Evolutionary conservation across 2,797 vertebrate species (phyloP).

Genomic region (Petrocephalus schoutedeni): DNA sequence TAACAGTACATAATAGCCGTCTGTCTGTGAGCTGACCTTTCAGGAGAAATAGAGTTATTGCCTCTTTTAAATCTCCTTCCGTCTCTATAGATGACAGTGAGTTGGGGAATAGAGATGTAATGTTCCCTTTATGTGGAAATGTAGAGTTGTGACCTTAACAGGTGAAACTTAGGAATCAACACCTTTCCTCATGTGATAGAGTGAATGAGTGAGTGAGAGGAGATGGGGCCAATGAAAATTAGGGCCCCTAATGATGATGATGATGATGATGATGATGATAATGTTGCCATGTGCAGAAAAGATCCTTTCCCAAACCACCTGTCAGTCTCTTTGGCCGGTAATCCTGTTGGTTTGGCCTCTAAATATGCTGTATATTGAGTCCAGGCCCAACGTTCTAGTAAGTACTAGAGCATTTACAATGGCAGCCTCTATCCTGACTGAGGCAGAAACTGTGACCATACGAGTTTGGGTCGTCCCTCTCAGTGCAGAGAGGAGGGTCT

Average conservation of each 20-base stretch:
- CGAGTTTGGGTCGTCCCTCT: slow-evolving; percentile 28
- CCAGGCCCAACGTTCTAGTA: background rate
- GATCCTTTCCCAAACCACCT: slow-evolving; percentile 28
- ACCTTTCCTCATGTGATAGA: slow-evolving; percentile 49
- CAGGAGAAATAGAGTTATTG: slow-evolving; percentile 69
- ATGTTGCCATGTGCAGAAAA: slow-evolving; percentile 39
- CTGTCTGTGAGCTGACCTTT: slow-evolving; percentile 71
- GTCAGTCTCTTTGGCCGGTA: background rate
- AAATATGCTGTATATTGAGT: background rate
- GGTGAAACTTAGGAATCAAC: slow-evolving; percentile 50
- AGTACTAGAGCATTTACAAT: background rate
- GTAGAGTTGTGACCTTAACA: slow-evolving; percentile 54
- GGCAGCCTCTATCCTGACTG: background rate
- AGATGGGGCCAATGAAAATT: slow-evolving; percentile 5
- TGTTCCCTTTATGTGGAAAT: slow-evolving; percentile 54
- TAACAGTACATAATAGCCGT: slow-evolving; percentile 56
- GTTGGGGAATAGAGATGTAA: slow-evolving; percentile 48
- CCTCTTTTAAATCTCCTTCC: slow-evolving; percentile 50
- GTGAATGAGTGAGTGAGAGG: slow-evolving; percentile 21
- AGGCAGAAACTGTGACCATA: background rate
- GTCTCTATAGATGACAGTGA: slow-evolving; percentile 44
- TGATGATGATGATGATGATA: background rate
- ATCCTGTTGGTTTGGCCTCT: background rate
- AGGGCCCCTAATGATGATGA: background rate
- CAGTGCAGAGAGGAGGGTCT: background rate